Percentiles rank a stretch among this genome's conserved stretches.
These are phyloP conservation scores for Lepidotrigona ventralis DNA, from an alignment of 1,140 invertebrate genomes.

Conservation along the genomic window DNA sequence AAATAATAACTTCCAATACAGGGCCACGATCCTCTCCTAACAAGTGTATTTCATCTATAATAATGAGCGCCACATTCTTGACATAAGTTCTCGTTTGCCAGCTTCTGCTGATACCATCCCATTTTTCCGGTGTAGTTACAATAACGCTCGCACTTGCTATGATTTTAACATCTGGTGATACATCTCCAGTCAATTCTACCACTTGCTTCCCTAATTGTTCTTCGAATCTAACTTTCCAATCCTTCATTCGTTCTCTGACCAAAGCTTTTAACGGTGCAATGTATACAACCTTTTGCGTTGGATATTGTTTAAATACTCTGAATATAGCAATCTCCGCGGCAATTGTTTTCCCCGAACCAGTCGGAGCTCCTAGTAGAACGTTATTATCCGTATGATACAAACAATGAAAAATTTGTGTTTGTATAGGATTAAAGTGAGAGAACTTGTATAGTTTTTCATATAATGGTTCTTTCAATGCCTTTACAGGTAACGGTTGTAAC, in stretches of 20 bases:
- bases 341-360: slow-evolving; percentile 99
- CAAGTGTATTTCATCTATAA: slow-evolving; percentile 99
- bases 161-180: slow-evolving; percentile 94
- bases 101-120: slow-evolving; percentile 98
- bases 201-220: slow-evolving; percentile 90
- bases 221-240: slow-evolving; percentile 96
- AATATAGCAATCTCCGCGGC: slow-evolving; percentile 99
- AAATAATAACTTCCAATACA: slow-evolving; percentile 93
- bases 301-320: slow-evolving; percentile 92
- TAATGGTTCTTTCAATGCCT: slow-evolving; percentile 87
- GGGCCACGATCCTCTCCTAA: slow-evolving; percentile 94
- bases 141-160: slow-evolving; percentile 94
- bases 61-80: slow-evolving; percentile 93
- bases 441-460: slow-evolving; percentile 95
- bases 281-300: slow-evolving; percentile 96
- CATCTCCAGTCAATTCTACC: slow-evolving; percentile 98
- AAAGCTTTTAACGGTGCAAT: slow-evolving; percentile 99
- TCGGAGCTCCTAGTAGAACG: slow-evolving; percentile 97
- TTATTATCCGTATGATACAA: slow-evolving; percentile 98
- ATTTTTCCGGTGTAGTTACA: slow-evolving; percentile 99
- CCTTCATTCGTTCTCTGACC: slow-evolving; percentile 96
- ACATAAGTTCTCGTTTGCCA: slow-evolving; percentile 99
- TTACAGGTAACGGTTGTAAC: slow-evolving; percentile 93
- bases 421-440: slow-evolving; percentile 98
- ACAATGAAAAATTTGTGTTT: slow-evolving; percentile 99